Evolutionary conservation across 1,140 invertebrate genomes (phyloP).

Genomic region (Archivesica marissinica): DNA sequence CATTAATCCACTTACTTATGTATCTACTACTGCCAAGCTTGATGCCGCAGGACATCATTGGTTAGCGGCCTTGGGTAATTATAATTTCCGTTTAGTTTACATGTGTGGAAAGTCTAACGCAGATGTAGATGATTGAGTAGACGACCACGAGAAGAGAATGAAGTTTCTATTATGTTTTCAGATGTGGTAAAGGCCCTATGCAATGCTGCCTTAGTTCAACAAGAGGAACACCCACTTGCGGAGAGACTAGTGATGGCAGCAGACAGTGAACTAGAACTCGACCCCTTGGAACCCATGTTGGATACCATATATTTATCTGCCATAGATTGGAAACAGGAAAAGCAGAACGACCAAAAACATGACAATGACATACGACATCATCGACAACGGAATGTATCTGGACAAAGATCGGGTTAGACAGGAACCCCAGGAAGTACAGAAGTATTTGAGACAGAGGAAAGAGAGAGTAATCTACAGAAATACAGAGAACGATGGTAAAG

Average conservation of each 20-base stretch:
- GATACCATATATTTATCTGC: not conserved
- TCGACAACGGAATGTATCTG: not conserved
- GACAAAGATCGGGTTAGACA: not conserved
- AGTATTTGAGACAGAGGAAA: not conserved
- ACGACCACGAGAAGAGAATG: too few species aligned
- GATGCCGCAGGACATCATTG: too few species aligned
- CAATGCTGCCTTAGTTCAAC: not conserved
- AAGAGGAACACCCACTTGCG: not conserved
- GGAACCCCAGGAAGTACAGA: constrained; percentile 1
- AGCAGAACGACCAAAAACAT: too few species aligned
- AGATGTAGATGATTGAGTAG: too few species aligned
- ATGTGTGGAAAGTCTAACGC: too few species aligned
- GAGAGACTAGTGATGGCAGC: not conserved
- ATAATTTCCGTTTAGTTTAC: too few species aligned
- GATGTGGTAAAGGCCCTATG: too few species aligned
- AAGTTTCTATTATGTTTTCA: too few species aligned
- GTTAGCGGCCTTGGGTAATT: too few species aligned
- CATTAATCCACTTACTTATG: too few species aligned
- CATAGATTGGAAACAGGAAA: too few species aligned
- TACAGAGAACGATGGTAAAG: not conserved
- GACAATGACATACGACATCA: not conserved
- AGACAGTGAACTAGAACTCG: not conserved
- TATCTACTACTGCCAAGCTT: too few species aligned
- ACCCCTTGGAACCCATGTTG: not conserved
- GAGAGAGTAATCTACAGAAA: constrained; percentile 10